Conservation (phyloP, 2,888 invertebrate genomes). For the Lamellibrachia columna region DNA sequence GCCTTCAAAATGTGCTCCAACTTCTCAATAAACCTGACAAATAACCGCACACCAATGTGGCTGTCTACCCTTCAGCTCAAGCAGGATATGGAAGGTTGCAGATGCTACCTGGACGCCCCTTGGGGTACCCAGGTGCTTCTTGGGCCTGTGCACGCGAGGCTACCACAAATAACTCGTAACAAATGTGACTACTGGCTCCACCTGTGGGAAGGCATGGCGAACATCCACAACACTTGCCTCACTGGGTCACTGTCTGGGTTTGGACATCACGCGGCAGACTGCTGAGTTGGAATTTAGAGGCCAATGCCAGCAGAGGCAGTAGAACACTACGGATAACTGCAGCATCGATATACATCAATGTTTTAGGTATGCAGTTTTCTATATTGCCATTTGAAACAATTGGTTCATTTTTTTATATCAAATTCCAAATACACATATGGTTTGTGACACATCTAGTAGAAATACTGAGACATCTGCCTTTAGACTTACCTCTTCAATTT, state of each 20-base stretch:
- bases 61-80: neutral
- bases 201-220: neutral
- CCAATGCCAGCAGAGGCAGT: neutral
- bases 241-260: neutral
- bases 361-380: neutral
- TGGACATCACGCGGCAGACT: neutral
- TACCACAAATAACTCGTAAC: neutral
- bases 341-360: neutral
- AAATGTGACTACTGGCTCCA: conserved; percentile 10
- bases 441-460: too few species aligned
- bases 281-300: neutral
- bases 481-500: too few species aligned
- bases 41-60: neutral
- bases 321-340: neutral
- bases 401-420: neutral
- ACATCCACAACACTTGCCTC: neutral
- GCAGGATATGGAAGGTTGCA: neutral
- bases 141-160: neutral
- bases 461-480: too few species aligned
- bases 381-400: neutral
- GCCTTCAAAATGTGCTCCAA: neutral
- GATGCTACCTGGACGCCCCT: neutral
- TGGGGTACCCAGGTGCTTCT: neutral
- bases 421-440: too few species aligned
- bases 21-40: neutral